Evolutionary conservation across 2,888 invertebrate genomes (phyloP).

Genomic region (Carterocephalus palaemon): DNA sequence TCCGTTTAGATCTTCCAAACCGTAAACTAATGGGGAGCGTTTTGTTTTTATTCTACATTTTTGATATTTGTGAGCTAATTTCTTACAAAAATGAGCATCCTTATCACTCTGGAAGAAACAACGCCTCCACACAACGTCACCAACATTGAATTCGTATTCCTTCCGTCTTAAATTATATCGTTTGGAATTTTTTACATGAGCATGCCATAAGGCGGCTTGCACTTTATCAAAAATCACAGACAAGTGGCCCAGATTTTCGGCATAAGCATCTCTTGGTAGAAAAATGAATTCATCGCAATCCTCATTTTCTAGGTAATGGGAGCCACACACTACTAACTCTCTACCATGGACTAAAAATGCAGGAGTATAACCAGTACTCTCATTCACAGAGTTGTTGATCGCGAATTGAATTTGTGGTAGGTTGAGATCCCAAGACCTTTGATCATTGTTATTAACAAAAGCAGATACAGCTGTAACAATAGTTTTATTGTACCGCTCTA

Average conservation of each 20-base stretch:
- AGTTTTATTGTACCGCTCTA: too few relatives aligned
- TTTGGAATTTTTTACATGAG: conserved; percentile 27
- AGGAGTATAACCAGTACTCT: too few relatives aligned
- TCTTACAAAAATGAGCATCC: conserved; percentile 19
- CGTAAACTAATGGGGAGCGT: conserved; percentile 34
- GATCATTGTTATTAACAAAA: background rate
- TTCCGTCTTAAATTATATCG: conserved; percentile 30
- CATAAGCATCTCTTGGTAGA: conserved; percentile 27
- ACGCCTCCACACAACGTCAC: conserved; percentile 29
- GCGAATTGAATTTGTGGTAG: too few relatives aligned
- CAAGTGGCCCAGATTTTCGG: conserved; percentile 28
- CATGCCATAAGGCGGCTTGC: conserved; percentile 21
- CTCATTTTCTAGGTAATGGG: too few relatives aligned
- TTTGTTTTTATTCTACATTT: conserved; percentile 26
- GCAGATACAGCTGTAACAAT: too few relatives aligned
- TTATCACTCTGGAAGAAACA: conserved; percentile 19
- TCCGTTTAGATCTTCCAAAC: conserved; percentile 7
- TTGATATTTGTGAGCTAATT: conserved; percentile 23
- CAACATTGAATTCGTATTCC: conserved; percentile 28
- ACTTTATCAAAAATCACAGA: conserved; percentile 29
- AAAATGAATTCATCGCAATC: too few relatives aligned
- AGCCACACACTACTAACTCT: too few relatives aligned
- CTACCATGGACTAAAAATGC: too few relatives aligned
- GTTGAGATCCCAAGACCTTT: background rate
- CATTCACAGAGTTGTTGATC: too few relatives aligned